Evolutionary conservation across 2,888 invertebrate species (phyloP), one percentile per base, ranked within the genome.

Genomic region (Lypha dubia): DNA sequence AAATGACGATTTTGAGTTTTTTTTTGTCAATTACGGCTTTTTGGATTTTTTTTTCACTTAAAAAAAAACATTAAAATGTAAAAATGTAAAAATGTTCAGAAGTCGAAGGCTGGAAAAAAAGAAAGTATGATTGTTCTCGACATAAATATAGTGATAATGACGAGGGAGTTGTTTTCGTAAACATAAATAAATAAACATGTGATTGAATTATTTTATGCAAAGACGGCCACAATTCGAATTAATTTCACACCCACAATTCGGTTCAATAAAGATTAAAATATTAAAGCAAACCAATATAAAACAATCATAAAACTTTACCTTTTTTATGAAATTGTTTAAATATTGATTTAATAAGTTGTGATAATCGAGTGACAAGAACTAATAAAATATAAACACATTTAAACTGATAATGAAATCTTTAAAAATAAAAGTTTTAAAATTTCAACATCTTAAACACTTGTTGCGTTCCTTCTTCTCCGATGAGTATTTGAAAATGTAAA

Each of bases 161-260:
- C 13, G 8, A 5, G 1, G 2, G 15, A 24, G 15, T 53, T 24
- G 15, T n/a, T 24, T 22, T 15, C 5, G 7, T 22, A 1, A 28
- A 6, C 11, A 24, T 6, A 15, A 0, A 22, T 13, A 46, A 24
- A 51, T n/a, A 13, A 13, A 9, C 22, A 51, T 22, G 13, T 15
- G 13, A 22, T 13, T 24, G 15, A 53, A 53, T 53, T 24, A 24
- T 53, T 53, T 53, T 53, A 53, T 53, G 24, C 13, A 53, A 53
- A 53, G 15, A 5, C 15, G 53, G 13, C 53, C 8, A 15, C 4
- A 38, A 38, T 38, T 62, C 3, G 22, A 49, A 62, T 28, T n/a
- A 60, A 73, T 46, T 73, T 60, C 60, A 32, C 71, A 71, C 60
- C 44, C 35, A 73, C 58, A 60, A 60, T 15, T 46, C 3, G 1